phyloP scores from a whole-genome alignment of 2,797 vertebrate species.

The Micromesistius poutassou region DNA sequence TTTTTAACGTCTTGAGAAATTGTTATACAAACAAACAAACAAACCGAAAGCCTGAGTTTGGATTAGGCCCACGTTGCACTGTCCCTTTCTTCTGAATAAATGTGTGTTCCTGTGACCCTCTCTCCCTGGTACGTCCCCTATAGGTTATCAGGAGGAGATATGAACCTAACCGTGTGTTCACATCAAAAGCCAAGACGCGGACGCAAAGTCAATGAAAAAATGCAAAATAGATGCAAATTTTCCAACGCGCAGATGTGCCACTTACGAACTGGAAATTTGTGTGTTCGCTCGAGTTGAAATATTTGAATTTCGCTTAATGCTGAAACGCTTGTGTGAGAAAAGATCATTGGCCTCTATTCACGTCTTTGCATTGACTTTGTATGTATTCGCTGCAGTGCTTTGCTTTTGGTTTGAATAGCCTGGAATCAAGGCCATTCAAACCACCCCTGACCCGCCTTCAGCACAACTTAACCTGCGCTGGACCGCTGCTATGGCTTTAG shows the following conservation, averaged over 20 bases:
- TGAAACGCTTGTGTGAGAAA: too few species aligned
- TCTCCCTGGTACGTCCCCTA: constrained; percentile 40
- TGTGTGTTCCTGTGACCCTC: constrained; percentile 34
- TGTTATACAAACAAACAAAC: background rate
- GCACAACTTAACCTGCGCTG: constrained; percentile 23
- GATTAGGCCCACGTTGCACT: background rate
- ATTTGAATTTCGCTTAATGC: too few species aligned
- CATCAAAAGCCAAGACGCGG: constrained; percentile 47
- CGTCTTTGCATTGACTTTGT: too few species aligned
- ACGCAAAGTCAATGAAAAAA: too few species aligned
- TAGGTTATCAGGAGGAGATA: constrained; percentile 68
- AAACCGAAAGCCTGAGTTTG: background rate
- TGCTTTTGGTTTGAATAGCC: background rate
- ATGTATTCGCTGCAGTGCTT: too few species aligned
- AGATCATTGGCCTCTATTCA: too few species aligned
- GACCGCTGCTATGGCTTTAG: constrained; percentile 15
- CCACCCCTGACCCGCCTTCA: constrained; percentile 22
- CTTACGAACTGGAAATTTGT: too few species aligned
- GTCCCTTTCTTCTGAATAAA: constrained; percentile 1
- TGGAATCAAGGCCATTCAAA: background rate
- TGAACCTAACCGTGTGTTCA: constrained; percentile 47
- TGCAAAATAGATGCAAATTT: too few species aligned
- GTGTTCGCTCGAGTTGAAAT: too few species aligned
- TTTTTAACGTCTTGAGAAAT: constrained; percentile 16
- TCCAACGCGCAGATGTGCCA: too few species aligned